Conservation (phyloP, 2,888 invertebrate species). For the Stenchaetothrips biformis region DNA sequence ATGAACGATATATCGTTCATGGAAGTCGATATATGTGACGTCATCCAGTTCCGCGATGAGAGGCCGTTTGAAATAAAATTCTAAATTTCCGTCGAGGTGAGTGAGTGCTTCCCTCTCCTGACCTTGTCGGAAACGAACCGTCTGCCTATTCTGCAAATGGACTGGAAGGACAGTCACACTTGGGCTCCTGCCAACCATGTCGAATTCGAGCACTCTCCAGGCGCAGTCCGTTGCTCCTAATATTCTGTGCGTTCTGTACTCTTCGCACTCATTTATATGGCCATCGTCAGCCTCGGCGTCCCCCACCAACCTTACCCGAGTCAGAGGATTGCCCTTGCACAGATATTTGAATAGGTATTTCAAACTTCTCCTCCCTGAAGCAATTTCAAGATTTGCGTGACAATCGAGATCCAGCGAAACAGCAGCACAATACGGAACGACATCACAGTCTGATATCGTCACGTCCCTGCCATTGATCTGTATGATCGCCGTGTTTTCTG, state of each 20-base stretch:
- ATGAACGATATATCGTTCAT: background rate
- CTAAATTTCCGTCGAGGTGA: background rate
- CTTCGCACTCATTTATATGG: background rate
- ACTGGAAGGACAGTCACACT: background rate
- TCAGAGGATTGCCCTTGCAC: background rate
- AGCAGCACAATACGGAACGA: background rate
- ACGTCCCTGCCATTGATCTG: background rate
- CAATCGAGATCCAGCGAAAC: background rate
- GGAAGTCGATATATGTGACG: background rate
- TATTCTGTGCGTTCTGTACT: background rate
- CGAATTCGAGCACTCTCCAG: background rate
- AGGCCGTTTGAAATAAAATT: background rate
- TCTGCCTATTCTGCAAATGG: background rate
- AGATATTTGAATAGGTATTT: background rate
- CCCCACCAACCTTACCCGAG: background rate
- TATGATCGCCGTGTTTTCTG: background rate
- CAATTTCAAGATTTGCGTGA: background rate
- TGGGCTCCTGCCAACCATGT: background rate
- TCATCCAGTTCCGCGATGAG: background rate
- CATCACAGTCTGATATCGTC: background rate
- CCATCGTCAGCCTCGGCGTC: background rate
- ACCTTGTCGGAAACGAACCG: background rate
- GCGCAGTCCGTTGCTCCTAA: background rate
- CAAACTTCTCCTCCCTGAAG: background rate
- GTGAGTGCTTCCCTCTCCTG: background rate